Percentiles rank a stretch among this genome's conserved stretches.
Evolutionary conservation across 1,140 invertebrate genomes (phyloP).

Genomic region (Polypedilum pembai): DNA sequence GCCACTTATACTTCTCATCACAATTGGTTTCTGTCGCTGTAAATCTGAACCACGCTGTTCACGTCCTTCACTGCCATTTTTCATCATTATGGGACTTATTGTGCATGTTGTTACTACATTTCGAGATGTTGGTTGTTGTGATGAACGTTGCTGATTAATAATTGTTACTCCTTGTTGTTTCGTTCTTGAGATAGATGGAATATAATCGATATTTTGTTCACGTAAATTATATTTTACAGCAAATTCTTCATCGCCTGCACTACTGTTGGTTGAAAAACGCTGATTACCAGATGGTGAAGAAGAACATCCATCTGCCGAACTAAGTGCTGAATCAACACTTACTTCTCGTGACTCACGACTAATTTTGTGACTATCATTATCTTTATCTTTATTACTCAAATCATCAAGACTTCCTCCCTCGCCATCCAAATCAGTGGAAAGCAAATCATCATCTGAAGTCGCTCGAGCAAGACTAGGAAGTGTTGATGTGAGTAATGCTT

Average conservation of each 20-base stretch:
- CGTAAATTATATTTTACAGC: constrained; percentile 31
- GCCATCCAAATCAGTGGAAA: constrained; percentile 62
- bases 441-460: constrained; percentile 77
- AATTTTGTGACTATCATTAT: constrained; percentile 29
- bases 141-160: neutral
- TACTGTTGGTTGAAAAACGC: neutral
- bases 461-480: constrained; percentile 65
- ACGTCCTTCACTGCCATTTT: constrained; percentile 15
- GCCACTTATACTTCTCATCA: constrained; percentile 31
- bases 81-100: constrained; percentile 28
- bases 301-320: constrained; percentile 11
- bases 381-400: constrained; percentile 37
- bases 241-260: constrained; percentile 20
- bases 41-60: neutral
- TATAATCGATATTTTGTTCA: constrained; percentile 31
- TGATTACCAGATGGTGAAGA: neutral
- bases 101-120: constrained; percentile 16
- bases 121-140: neutral
- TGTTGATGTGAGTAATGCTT: constrained; percentile 69
- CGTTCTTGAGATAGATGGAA: constrained; percentile 20
- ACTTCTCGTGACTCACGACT: neutral
- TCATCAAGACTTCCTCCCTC: constrained; percentile 61
- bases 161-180: neutral
- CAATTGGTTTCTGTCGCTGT: constrained; percentile 24
- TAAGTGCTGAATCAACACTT: constrained; percentile 31